Evolutionary conservation across 2,113 vertebrate species (phyloP).

Genomic region (Psettodes erumei): DNA sequence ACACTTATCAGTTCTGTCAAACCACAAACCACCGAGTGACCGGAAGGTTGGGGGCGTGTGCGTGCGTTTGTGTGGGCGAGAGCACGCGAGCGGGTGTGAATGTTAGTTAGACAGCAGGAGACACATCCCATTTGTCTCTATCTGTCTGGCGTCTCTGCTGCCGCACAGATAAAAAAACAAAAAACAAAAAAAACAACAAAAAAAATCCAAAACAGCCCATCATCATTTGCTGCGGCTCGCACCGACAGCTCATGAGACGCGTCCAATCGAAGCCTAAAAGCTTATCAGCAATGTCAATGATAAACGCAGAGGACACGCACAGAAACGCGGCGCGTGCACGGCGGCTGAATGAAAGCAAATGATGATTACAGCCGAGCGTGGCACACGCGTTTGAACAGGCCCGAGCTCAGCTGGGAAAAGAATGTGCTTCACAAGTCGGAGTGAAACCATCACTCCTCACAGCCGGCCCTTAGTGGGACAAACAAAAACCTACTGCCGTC

Average conservation of each 20-base stretch:
- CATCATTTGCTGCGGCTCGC: slow-evolving; percentile 58
- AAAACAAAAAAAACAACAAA: too few species aligned
- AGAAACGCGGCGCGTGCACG: background rate
- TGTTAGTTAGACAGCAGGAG: slow-evolving; percentile 45
- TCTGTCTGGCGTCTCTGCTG: slow-evolving; percentile 54
- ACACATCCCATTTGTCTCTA: slow-evolving; percentile 72
- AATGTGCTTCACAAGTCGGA: background rate
- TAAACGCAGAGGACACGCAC: slow-evolving; percentile 61
- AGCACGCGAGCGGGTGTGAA: slow-evolving; percentile 2
- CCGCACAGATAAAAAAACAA: slow-evolving; percentile 36
- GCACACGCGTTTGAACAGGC: slow-evolving; percentile 26
- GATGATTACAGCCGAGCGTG: slow-evolving; percentile 19
- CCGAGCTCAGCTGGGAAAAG: background rate
- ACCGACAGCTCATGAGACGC: slow-evolving; percentile 60
- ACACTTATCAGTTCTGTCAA: slow-evolving; percentile 27
- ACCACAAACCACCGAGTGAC: background rate
- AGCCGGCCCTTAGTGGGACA: slow-evolving; percentile 41
- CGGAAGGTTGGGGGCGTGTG: background rate
- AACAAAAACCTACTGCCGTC: too few species aligned
- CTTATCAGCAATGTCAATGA: slow-evolving; percentile 72
- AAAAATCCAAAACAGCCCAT: too few species aligned
- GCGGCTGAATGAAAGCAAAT: too few species aligned
- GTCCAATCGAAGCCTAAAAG: slow-evolving; percentile 60
- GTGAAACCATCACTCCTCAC: slow-evolving; percentile 2
- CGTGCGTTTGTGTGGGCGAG: slow-evolving; percentile 14